Evolutionary conservation across 2,113 vertebrate genomes (phyloP), one percentile per base, ranked within the genome.

Genomic region (Embiotoca jacksoni): DNA sequence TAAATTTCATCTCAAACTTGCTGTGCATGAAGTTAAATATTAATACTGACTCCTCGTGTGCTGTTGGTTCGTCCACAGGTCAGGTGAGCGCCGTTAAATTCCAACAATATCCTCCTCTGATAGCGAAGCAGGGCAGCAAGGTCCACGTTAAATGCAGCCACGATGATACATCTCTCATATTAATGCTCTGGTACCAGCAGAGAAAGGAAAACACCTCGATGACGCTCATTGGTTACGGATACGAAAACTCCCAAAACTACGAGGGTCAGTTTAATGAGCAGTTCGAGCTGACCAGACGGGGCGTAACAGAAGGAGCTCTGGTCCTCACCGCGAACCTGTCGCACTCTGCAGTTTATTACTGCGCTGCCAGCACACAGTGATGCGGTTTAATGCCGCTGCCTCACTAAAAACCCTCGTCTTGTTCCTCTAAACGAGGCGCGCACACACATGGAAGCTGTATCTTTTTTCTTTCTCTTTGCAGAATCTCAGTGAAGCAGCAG

Each of bases 281-380:
- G 0, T 92, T 92, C 31, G 3, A 23, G 0, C 23, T 91, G 31
- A 75, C 2, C 0, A 87, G 78, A 80, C 0, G 7, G 6, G 2
- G 3, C 3, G 5, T 1, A 13, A 1, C 15, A 0, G 44, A 11
- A 35, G 92, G 90, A 60, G 16, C 60, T 4, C 85, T 94, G 10
- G 56, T 2, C 0, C 31, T 84, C 13, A 33, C 32, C 0, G 15
- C 62, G 0, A 9, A 46, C 0, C 3, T 3, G 32, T 68, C 37
- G 32, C 77, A 94, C 71, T 86, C 90, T 0, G 92, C 91, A 80
- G 82, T 89, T 59, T 95, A 94, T 80, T 94, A 88, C 82, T 94
- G 92, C 7, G 92, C 93, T 58, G 91, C 83, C 5, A 90, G 72
- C 50, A 60, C 92, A 93, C 92, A 75, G 86, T 92, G 90, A 78